Evolutionary conservation across 2,113 vertebrate genomes (phyloP), one percentile per base, ranked within the genome.

Genomic region (Hirundichthys speculiger): DNA sequence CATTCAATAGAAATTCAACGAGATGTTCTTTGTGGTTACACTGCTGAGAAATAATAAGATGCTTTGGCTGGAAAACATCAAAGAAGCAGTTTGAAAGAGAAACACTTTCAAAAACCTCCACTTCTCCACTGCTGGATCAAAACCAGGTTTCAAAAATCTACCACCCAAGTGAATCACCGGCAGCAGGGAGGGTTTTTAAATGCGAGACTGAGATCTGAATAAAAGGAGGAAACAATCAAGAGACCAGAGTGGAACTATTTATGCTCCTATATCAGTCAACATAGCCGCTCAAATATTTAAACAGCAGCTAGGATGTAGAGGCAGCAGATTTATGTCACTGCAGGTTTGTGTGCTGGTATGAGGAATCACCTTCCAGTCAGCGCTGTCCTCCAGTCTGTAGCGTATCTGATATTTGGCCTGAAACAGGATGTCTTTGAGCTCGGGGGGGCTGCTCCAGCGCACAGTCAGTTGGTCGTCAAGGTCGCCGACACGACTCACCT

Each of bases 331-430:
- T n/a, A n/a, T n/a, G n/a, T n/a, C n/a, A n/a, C n/a, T n/a, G n/a
- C n/a, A n/a, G n/a, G n/a, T 34, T 27, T 34, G 7, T 10, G 6
- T 34, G 30, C 30, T 7, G 30, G 9, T 34, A 10, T 34, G 7
- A 10, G 2, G 30, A n/a, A n/a, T n/a, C n/a, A 98, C 96, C 96
- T 97, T 98, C 97, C 97, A 99, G 55, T 98, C 95, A 1, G 89
- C 79, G 80, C 96, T 96, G 89, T 96, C 95, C 90, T 99, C 97
- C 65, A 97, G 94, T 0, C 96, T 92, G 89, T 98, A 99, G 80
- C 96, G 95, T 70, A 99, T 98, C 93, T 99, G 97, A 84, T 99
- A 99, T 86, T 97, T 98, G 90, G 96, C 96, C 90, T 97, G 96
- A 83, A 99, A 99, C 42, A 99, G 93, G 84, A 98, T 94, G 84